A percentile compares a stretch with the other conserved stretches of the same genome.
Conservation (phyloP, 1,140 invertebrate genomes). For the Drosophila ficusphila region DNA sequence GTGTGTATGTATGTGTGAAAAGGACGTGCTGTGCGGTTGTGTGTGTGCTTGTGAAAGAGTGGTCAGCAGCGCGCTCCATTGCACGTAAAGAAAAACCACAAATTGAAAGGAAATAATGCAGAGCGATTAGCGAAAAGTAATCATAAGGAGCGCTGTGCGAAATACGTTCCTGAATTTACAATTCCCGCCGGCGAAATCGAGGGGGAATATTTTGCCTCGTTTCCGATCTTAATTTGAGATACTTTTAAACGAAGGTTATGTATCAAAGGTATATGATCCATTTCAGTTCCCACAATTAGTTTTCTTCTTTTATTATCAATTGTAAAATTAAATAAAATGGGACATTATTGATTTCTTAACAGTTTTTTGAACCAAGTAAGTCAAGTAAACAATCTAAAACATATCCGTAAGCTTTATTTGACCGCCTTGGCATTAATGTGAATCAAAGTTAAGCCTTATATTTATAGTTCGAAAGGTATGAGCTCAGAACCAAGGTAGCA, state of each 20-base stretch:
- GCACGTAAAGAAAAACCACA: slow-evolving; percentile 74
- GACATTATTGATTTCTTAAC: too few relatives aligned
- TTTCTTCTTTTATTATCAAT: neutral
- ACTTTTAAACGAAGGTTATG: neutral
- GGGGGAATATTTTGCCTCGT: neutral
- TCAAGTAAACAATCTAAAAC: neutral
- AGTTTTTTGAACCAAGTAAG: too few relatives aligned
- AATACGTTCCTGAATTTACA: slow-evolving; percentile 60
- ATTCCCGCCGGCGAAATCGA: slow-evolving; percentile 9
- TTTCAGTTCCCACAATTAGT: neutral
- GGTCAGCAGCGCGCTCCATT: slow-evolving; percentile 61
- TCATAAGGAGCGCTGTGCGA: slow-evolving; percentile 64
- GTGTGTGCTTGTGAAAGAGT: slow-evolving; percentile 3
- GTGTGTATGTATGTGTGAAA: slow-evolving; percentile 3
- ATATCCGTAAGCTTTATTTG: neutral
- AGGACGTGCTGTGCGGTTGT: slow-evolving; percentile 10
- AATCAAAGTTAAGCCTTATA: slow-evolving; percentile 54
- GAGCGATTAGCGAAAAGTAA: slow-evolving; percentile 80
- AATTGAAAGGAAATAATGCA: slow-evolving; percentile 81
- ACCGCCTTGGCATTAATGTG: slow-evolving; percentile 12
- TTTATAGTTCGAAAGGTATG: slow-evolving; percentile 37
- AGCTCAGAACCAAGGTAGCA: slow-evolving; percentile 39
- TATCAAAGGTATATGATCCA: neutral
- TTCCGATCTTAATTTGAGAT: slow-evolving; percentile 20
- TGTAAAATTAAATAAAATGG: neutral